Conservation (phyloP, 2,113 vertebrate species). For the Chauna torquata region DNA sequence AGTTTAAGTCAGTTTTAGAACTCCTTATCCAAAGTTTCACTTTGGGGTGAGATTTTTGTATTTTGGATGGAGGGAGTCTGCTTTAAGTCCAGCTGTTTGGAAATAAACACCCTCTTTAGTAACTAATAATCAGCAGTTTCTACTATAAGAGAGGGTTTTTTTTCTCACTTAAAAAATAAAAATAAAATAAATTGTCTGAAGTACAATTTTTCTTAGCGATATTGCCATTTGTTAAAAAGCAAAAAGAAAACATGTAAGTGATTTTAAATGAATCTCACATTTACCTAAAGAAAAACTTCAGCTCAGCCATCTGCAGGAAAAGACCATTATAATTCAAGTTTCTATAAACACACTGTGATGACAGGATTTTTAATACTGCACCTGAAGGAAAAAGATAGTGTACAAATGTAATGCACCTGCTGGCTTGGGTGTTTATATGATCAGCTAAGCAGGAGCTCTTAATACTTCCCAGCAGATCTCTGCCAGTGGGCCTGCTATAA, state of each 20-base stretch:
- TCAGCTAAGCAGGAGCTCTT: constrained; percentile 60
- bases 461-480: constrained; percentile 83
- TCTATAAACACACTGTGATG: constrained; percentile 55
- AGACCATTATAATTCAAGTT: constrained; percentile 43
- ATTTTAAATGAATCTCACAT: constrained; percentile 28
- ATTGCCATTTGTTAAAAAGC: background rate
- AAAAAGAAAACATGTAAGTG: background rate
- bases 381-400: constrained; percentile 65
- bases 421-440: constrained; percentile 65
- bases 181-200: background rate
- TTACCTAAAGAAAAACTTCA: constrained; percentile 32
- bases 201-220: background rate
- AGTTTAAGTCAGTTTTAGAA: background rate
- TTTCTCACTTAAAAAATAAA: background rate
- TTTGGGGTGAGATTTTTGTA: background rate
- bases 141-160: background rate
- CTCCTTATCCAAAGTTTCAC: background rate
- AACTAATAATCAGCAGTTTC: background rate
- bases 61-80: background rate
- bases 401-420: constrained; percentile 69
- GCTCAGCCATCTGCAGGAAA: constrained; percentile 34
- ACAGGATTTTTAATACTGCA: constrained; percentile 58
- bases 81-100: background rate
- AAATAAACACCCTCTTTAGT: background rate
- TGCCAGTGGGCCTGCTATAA: constrained; percentile 84